A percentile compares a stretch with the other conserved stretches of the same genome.
Evolutionary conservation across 1,140 invertebrate species (phyloP).

Genomic region (Scaptomyza hsui): DNA sequence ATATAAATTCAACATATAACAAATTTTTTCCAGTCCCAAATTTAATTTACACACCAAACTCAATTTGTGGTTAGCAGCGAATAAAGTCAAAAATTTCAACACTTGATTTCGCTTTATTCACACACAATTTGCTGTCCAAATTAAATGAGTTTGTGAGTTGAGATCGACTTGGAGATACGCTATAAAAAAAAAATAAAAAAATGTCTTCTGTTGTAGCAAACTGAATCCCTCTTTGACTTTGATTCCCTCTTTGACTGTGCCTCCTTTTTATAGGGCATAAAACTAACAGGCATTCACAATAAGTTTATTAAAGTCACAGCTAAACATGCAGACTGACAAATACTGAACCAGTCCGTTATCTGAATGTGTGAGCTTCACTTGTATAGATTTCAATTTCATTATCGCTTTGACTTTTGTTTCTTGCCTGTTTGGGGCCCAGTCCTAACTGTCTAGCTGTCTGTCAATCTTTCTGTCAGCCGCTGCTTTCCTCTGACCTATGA

Average conservation of each 20-base stretch:
- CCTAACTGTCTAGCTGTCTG: conserved; percentile 47
- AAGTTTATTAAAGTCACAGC: conserved; percentile 17
- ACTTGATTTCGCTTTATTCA: conserved; percentile 14
- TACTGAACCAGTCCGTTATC: conserved; percentile 3
- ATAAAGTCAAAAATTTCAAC: conserved; percentile 8
- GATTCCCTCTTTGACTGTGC: no score
- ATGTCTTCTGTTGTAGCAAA: no score
- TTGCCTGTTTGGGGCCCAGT: background rate
- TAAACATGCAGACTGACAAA: conserved; percentile 3
- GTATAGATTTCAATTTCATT: conserved; percentile 79
- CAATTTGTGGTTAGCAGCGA: conserved; percentile 47
- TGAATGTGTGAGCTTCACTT: conserved; percentile 13
- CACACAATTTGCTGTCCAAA: background rate
- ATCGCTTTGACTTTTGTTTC: conserved; percentile 54
- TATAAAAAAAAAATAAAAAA: background rate
- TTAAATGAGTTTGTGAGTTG: background rate
- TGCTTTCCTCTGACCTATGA: conserved; percentile 34
- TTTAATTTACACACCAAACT: conserved; percentile 47
- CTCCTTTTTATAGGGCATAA: background rate
- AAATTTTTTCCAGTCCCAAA: conserved; percentile 52
- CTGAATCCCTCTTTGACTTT: no score
- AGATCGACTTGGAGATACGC: background rate
- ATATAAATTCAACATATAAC: background rate
- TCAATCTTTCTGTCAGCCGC: conserved; percentile 31
- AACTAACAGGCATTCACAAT: background rate